phyloP scores from a whole-genome alignment of 2,113 vertebrate species.

The Nothobranchius furzeri region DNA sequence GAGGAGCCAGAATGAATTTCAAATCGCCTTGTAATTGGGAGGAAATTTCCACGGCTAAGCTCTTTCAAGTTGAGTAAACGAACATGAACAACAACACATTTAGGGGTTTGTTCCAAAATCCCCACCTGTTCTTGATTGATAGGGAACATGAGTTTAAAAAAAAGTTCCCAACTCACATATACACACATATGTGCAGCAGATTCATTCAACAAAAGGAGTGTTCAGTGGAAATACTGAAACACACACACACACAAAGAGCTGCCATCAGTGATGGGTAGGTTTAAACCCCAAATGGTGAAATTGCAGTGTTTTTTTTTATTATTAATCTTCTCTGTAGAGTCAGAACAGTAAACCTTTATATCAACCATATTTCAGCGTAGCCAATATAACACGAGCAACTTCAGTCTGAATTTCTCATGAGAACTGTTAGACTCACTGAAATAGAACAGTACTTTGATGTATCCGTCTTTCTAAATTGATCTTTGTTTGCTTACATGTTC shows the following conservation, averaged over 20 bases:
- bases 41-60: slow-evolving; percentile 7
- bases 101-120: slow-evolving; percentile 35
- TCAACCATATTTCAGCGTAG: slow-evolving; percentile 2
- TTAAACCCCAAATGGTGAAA: slow-evolving; percentile 31
- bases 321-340: slow-evolving; percentile 21
- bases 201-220: slow-evolving; percentile 21
- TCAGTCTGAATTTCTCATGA: background rate
- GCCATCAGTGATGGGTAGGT: slow-evolving; percentile 51
- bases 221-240: slow-evolving; percentile 53
- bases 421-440: background rate
- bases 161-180: slow-evolving; percentile 33
- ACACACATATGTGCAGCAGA: slow-evolving; percentile 52
- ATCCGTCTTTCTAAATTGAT: background rate
- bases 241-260: slow-evolving; percentile 68
- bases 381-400: background rate
- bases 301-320: slow-evolving; percentile 20
- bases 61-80: slow-evolving; percentile 17
- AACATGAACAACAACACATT: slow-evolving; percentile 18
- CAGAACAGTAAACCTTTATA: background rate
- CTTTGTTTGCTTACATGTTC: background rate
- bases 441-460: slow-evolving; percentile 2
- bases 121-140: slow-evolving; percentile 13
- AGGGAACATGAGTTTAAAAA: slow-evolving; percentile 6
- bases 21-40: slow-evolving; percentile 18
- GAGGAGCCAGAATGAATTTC: slow-evolving; percentile 21